A percentile compares a stretch with the other conserved stretches of the same genome.
These are phyloP conservation scores for Orchesella cincta DNA, from an alignment of 1,140 invertebrate genomes.

Conservation along the genomic window DNA sequence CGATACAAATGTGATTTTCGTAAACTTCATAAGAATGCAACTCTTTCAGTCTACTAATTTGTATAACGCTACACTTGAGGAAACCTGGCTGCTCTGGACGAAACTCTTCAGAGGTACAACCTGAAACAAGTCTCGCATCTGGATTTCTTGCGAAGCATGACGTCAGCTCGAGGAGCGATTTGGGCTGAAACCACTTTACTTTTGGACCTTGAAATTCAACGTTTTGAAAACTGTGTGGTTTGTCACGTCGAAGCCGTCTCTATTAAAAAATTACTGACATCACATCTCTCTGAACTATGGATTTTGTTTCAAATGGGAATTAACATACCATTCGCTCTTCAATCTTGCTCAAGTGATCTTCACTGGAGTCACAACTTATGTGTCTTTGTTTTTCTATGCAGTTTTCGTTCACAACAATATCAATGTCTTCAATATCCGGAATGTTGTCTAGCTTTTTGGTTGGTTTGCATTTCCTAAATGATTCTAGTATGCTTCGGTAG, in stretches of 20 bases:
- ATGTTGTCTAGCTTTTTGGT: background rate
- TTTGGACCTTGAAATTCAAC: slow-evolving; percentile 15
- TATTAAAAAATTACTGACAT: background rate
- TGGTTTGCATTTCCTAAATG: slow-evolving; percentile 52
- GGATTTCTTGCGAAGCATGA: slow-evolving; percentile 9
- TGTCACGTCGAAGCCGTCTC: slow-evolving; percentile 4
- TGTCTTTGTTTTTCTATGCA: background rate
- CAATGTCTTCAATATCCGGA: slow-evolving; percentile 41
- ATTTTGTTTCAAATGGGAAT: background rate
- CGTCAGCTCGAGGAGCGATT: slow-evolving; percentile 11
- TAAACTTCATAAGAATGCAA: slow-evolving; percentile 25
- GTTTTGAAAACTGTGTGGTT: slow-evolving; percentile 13
- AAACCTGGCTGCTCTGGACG: background rate
- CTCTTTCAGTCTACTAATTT: slow-evolving; percentile 23
- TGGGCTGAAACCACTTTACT: slow-evolving; percentile 15
- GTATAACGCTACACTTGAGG: slow-evolving; percentile 12
- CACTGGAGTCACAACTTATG: slow-evolving; percentile 10
- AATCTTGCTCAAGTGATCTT: slow-evolving; percentile 4
- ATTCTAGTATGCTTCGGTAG: slow-evolving; percentile 59
- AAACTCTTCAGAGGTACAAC: slow-evolving; percentile 24
- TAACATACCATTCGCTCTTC: slow-evolving; percentile 28
- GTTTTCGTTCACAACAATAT: background rate
- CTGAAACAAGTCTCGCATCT: slow-evolving; percentile 2
- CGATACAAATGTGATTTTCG: slow-evolving; percentile 22
- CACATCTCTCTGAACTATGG: background rate